Conservation (phyloP, 2,797 vertebrate species). For the Tapirus indicus region DNA sequence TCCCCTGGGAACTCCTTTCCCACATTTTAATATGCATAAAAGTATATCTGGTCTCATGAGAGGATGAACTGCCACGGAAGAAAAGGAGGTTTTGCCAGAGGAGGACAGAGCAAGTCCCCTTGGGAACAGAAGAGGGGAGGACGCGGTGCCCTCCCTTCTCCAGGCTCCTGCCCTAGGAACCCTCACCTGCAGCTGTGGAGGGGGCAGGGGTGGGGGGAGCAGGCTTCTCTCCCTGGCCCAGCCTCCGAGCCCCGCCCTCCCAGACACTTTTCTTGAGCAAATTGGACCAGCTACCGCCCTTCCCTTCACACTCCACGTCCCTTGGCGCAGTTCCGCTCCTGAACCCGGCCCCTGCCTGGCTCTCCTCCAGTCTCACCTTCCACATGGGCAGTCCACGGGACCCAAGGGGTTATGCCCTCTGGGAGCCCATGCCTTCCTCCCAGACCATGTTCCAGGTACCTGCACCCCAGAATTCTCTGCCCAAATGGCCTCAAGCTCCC, state of each 20-base stretch:
- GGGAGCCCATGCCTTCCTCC: not conserved
- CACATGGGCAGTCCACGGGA: not conserved
- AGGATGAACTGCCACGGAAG: not conserved
- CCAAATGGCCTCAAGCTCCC: not conserved
- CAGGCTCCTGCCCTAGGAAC: not conserved
- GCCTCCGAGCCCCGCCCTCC: no score
- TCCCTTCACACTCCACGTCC: not conserved
- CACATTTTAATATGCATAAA: not conserved
- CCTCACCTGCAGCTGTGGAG: no score
- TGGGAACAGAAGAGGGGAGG: not conserved
- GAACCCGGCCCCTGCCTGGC: not conserved
- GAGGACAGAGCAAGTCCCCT: not conserved
- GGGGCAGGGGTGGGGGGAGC: no score
- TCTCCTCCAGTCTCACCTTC: not conserved
- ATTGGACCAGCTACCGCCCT: fast-evolving
- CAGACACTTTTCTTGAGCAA: not conserved
- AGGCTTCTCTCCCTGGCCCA: not conserved
- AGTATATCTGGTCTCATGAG: not conserved
- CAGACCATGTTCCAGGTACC: not conserved
- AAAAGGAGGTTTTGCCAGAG: not conserved
- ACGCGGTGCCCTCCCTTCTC: fast-evolving
- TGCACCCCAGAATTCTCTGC: not conserved
- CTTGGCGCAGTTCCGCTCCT: not conserved
- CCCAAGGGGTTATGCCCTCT: not conserved
- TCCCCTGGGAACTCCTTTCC: not conserved